Conservation (phyloP, 2,797 vertebrate species). For the Micrastur ruficollis region DNA sequence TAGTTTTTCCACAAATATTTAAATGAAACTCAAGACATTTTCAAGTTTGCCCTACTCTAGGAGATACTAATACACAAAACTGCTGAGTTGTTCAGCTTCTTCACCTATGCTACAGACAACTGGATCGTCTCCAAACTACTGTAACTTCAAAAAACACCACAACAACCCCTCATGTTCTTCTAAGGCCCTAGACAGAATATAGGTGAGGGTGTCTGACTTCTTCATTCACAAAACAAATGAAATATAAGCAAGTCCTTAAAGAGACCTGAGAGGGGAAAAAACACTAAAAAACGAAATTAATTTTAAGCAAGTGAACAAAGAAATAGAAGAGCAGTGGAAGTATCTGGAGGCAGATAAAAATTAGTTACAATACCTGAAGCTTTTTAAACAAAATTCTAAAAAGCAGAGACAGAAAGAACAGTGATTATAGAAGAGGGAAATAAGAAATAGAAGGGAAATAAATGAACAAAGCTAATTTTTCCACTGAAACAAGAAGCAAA, state of each 20-base stretch:
- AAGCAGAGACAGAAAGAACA: not conserved
- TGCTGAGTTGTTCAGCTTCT: not conserved
- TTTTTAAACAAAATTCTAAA: not conserved
- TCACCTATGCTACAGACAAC: not conserved
- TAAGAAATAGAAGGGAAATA: not conserved
- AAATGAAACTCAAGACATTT: not conserved
- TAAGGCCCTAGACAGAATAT: not conserved
- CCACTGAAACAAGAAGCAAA: not conserved
- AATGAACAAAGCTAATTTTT: not conserved
- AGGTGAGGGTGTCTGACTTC: not conserved
- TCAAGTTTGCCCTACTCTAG: not conserved
- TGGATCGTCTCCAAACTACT: not conserved
- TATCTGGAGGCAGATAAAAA: not conserved
- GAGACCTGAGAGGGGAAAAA: fast-evolving
- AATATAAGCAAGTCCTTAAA: not conserved
- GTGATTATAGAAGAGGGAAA: not conserved
- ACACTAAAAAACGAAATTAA: not conserved
- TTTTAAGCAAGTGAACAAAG: not conserved
- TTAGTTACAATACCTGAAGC: not conserved
- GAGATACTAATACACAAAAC: not conserved
- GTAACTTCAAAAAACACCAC: not conserved
- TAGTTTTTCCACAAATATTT: not conserved
- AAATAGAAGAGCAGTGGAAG: not conserved
- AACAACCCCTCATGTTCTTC: not conserved
- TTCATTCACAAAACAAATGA: not conserved